Conservation (phyloP, 2,888 invertebrate genomes). For the Barypeithes pellucidus region DNA sequence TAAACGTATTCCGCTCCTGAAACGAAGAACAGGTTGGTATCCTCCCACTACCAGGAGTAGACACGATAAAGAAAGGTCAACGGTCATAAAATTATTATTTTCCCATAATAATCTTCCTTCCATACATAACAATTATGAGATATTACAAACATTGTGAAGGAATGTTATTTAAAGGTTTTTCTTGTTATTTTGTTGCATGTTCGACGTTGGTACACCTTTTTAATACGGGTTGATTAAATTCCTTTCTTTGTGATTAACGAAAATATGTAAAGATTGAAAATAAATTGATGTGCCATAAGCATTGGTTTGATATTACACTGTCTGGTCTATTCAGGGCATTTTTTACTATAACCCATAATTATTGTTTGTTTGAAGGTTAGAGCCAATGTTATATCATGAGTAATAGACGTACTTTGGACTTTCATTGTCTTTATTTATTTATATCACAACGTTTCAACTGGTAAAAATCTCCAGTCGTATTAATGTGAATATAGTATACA, state of each 20-base stretch:
- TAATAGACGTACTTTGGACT: too few relatives aligned
- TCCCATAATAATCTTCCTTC: slow-evolving; percentile 64
- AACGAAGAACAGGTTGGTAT: slow-evolving; percentile 65
- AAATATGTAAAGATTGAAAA: too few relatives aligned
- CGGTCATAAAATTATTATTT: slow-evolving; percentile 69
- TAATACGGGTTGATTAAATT: slow-evolving; percentile 11
- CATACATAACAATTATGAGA: slow-evolving; percentile 63
- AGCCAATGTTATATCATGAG: too few relatives aligned
- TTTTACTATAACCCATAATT: too few relatives aligned
- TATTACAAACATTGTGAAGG: slow-evolving; percentile 63
- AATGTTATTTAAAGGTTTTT: slow-evolving; percentile 60
- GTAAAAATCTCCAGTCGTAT: too few relatives aligned
- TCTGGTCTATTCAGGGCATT: too few relatives aligned
- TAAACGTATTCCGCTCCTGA: slow-evolving; percentile 50
- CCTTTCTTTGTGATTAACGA: background rate
- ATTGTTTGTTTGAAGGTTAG: too few relatives aligned
- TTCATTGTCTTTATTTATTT: too few relatives aligned
- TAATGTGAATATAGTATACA: too few relatives aligned
- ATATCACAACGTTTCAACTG: too few relatives aligned
- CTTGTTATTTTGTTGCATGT: slow-evolving; percentile 43
- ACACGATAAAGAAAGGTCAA: slow-evolving; percentile 67
- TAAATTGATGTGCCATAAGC: too few relatives aligned
- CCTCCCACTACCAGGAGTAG: slow-evolving; percentile 67
- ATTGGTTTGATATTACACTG: too few relatives aligned
- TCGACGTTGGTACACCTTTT: slow-evolving; percentile 24